phyloP scores from a whole-genome alignment of 2,797 vertebrate genomes.

The Chaetophractus vellerosus region DNA sequence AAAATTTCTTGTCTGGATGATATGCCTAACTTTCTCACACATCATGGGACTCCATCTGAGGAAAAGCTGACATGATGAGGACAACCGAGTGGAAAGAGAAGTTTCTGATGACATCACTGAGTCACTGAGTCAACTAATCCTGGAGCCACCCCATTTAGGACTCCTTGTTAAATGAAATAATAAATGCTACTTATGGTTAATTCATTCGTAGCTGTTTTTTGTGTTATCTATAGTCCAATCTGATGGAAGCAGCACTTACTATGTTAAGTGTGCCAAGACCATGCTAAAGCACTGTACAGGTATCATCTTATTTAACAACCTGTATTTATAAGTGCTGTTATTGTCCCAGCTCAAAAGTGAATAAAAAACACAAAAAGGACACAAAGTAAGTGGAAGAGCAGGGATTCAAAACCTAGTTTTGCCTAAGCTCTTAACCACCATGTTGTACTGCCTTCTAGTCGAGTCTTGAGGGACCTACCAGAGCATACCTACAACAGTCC shows the following conservation, averaged over 20 bases:
- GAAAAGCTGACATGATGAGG: not conserved
- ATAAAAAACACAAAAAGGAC: not conserved
- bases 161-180: not conserved
- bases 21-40: not conserved
- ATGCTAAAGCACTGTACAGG: not conserved
- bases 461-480: not conserved
- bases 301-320: not conserved
- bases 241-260: not conserved
- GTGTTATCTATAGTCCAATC: not conserved
- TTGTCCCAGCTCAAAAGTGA: not conserved
- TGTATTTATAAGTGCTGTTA: not conserved
- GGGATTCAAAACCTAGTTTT: not conserved
- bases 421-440: not conserved
- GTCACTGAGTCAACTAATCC: not conserved
- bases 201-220: not conserved
- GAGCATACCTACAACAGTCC: not conserved
- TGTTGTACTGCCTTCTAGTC: not conserved
- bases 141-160: not conserved
- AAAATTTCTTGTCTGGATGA: not conserved
- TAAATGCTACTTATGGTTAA: not conserved
- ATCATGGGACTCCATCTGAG: not conserved
- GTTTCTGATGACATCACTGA: not conserved
- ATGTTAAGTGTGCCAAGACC: not conserved
- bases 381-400: not conserved
- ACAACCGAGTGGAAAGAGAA: not conserved